A percentile compares a stretch with the other conserved stretches of the same genome.
phyloP scores from a whole-genome alignment of 1,140 invertebrate species.

The Drosophila subobscura region DNA sequence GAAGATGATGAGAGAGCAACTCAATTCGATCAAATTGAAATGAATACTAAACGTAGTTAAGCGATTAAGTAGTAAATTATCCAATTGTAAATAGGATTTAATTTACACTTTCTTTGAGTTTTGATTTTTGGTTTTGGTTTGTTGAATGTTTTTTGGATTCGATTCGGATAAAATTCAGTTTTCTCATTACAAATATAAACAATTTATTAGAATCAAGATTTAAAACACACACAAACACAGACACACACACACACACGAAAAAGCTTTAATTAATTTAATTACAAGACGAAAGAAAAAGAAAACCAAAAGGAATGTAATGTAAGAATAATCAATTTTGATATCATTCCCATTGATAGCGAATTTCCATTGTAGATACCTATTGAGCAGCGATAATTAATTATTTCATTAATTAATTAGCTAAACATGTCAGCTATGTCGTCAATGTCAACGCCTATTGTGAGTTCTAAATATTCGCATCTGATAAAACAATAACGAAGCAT shows the following conservation, averaged over 20 bases:
- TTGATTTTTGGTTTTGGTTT: slow-evolving; percentile 37
- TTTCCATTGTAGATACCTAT: slow-evolving; percentile 80
- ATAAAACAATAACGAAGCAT: slow-evolving; percentile 58
- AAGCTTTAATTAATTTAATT: slow-evolving; percentile 83
- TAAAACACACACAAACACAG: slow-evolving; percentile 37
- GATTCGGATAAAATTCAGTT: slow-evolving; percentile 35
- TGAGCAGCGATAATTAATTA: slow-evolving; percentile 27
- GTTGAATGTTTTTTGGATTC: slow-evolving; percentile 40
- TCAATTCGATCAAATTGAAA: slow-evolving; percentile 54
- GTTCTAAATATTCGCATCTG: slow-evolving; percentile 64
- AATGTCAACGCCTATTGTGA: slow-evolving; percentile 76
- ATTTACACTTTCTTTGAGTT: slow-evolving; percentile 31
- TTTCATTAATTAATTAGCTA: slow-evolving; percentile 61
- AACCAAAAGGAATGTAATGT: slow-evolving; percentile 37
- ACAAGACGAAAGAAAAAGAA: slow-evolving; percentile 33
- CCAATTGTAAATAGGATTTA: slow-evolving; percentile 75
- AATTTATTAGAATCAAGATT: slow-evolving; percentile 16
- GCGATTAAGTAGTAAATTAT: slow-evolving; percentile 66
- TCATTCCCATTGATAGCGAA: slow-evolving; percentile 59
- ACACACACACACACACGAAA: slow-evolving; percentile 51
- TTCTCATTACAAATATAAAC: slow-evolving; percentile 21
- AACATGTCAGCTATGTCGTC: slow-evolving; percentile 73
- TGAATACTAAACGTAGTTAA: slow-evolving; percentile 61
- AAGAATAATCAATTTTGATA: slow-evolving; percentile 73
- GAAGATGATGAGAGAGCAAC: slow-evolving; percentile 38